Percentiles rank a stretch among this genome's conserved stretches.
phyloP scores from a whole-genome alignment of 2,113 vertebrate species.

The Callorhinus ursinus region DNA sequence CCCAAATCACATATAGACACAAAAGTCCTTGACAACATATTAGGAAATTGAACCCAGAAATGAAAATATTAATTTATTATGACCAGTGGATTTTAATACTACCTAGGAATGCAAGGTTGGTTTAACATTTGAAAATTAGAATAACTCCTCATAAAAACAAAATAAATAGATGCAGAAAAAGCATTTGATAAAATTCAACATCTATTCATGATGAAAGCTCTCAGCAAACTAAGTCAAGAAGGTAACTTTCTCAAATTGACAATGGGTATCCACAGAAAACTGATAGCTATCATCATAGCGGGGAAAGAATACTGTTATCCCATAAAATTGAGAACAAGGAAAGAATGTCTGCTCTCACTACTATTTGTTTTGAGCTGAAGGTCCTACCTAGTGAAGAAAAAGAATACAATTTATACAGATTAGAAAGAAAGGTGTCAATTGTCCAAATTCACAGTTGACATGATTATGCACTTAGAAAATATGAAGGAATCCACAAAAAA shows the following conservation, averaged over 20 bases:
- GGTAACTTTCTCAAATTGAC: background rate
- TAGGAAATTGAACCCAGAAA: conserved; percentile 30
- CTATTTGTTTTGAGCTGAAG: background rate
- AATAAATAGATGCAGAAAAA: background rate
- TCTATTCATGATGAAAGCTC: background rate
- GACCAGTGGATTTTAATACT: background rate
- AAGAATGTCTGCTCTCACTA: background rate
- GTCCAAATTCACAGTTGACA: background rate
- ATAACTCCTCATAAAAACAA: background rate
- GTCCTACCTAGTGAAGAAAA: background rate
- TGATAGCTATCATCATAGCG: background rate
- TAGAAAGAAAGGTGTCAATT: background rate
- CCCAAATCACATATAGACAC: background rate
- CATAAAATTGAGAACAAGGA: background rate
- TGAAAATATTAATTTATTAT: background rate
- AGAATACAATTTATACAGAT: background rate
- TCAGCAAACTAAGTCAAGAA: background rate
- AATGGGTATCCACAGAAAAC: background rate
- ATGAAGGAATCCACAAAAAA: background rate
- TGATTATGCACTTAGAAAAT: background rate
- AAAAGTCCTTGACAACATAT: background rate
- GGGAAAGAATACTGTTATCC: background rate
- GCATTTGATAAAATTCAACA: background rate
- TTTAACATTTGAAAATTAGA: conserved; percentile 47
- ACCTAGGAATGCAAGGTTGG: background rate